Base-by-base conservation (phyloP, 2,113 vertebrate species). In the Gadus chalcogrammus region DNA sequence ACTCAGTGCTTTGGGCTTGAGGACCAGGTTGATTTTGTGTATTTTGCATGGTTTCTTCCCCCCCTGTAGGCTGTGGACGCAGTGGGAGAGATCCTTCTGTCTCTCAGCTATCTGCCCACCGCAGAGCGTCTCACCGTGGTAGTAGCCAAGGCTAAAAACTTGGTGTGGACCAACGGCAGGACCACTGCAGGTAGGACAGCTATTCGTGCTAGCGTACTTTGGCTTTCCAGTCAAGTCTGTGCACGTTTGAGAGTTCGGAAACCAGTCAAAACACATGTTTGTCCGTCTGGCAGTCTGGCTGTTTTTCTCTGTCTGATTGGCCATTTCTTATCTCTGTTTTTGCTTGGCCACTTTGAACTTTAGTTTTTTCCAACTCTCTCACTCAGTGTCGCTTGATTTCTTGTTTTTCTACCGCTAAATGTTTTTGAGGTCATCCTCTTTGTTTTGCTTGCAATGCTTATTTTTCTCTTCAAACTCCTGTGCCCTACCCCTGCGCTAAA, bases 101-200 rank as follows among this genome's bases (percentile, higher is more conserved):
- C 96, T 20, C 95, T 99, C 60, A 99, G 97, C 72, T 99, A 98
- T 89, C 87, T 99, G 74, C 97, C 97, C 1, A 99, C 97, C 0
- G 97, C 97, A 0, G 97, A 99, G 88, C 93, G 97, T 52, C 94
- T 99, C 84, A 99, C 97, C 0, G 95, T 99, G 78, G 97, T 99
- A 0, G 95, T 99, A 71, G 97, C 98, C 67, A 99, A 99, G 90
- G 96, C 95, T 78, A 99, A 94, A 91, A 99, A 96, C 82, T 93
- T 99, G 0, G 73, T 95, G 74, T 99, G 97, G 97, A 94, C 89
- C 84, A 93, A 93, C 0, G 88, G 94, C 72, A 99, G 97, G 84
- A 92, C 82, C 83, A 97, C 94, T 0, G 96, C 96, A 68, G 96
- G 97, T 97, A 81, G 91, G 88, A 1, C 31, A n/a, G 24, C 4